Evolutionary conservation across 1,140 invertebrate species (phyloP), one percentile per base, ranked within the genome.

Genomic region (Papilio aristodemus): DNA sequence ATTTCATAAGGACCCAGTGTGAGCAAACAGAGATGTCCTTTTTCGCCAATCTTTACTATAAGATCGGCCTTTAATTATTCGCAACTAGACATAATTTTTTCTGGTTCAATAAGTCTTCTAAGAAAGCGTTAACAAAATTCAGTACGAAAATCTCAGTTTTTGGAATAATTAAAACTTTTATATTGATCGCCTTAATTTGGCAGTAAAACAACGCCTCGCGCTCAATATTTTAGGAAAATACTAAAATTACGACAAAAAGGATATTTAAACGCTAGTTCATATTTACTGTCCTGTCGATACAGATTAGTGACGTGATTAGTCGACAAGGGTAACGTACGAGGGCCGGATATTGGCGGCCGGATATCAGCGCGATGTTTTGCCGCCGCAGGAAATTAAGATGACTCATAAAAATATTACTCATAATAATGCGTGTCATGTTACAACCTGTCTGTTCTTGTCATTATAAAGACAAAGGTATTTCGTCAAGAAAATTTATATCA

Each of bases 331-430:
- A 54, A 54, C 11, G 19, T 54, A 39, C 11, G 17, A 8, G 8
- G 14, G 43, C 1, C 11, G 17, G 46, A 13, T 39, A 39, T 39
- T 25, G 19, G 46, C 9, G n/a, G 17, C 4, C 46, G 46, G 19
- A 54, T 54, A 22, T 54, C 9, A 22, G 17, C 9, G 17, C 19
- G 46, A 54, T 25, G 46, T 54, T 54, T 13, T 14, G 17, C 19
- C 22, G 46, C 19, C 46, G 11, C 46, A 54, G 46, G 46, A 54
- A 54, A 54, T 54, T 54, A 54, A 54, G 46, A 54, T 54, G 19
- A 54, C 19, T 54, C 46, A 54, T 54, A 25, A 25, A 54, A 54
- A 54, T 54, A 54, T n/a, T n/a, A n/a, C n/a, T n/a, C n/a, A n/a
- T n/a, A n/a, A n/a, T 54, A 11, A 54, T 25, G 46, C 19, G 46